These are phyloP conservation scores for Malacoctenus gilli DNA, from an alignment of 2,797 vertebrate species.

Conservation along the genomic window DNA sequence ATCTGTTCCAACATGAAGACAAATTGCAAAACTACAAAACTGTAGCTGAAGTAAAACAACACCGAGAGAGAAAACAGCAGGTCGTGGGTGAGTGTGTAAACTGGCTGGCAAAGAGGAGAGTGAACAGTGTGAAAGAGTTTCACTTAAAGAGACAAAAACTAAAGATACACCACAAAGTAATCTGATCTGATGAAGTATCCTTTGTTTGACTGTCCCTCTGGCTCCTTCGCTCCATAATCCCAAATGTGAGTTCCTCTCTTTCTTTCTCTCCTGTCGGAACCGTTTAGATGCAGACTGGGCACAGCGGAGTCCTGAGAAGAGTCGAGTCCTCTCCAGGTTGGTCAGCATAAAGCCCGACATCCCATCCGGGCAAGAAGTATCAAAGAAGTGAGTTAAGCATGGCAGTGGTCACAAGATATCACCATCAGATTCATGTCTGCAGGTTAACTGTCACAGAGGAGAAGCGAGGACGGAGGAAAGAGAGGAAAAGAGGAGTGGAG, in stretches of 20 bases:
- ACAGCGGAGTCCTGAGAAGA: constrained; percentile 30
- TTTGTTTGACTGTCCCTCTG: constrained; percentile 1
- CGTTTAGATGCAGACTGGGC: constrained; percentile 30
- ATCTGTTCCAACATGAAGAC: too few relatives aligned
- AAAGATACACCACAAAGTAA: background rate
- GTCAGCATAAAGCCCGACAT: constrained; percentile 65
- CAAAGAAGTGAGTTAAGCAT: constrained; percentile 73
- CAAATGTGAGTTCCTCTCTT: constrained; percentile 4
- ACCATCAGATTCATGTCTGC: constrained; percentile 79
- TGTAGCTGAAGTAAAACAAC: too few relatives aligned
- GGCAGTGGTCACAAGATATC: constrained; percentile 80
- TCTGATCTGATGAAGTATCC: constrained; percentile 1
- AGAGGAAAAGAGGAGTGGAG: constrained; percentile 65
- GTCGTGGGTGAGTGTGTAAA: too few relatives aligned
- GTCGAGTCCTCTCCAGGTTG: constrained; percentile 47
- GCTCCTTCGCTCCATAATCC: constrained; percentile 12
- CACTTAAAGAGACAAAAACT: background rate
- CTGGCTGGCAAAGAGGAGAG: background rate
- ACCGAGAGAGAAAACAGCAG: too few relatives aligned
- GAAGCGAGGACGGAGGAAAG: constrained; percentile 48
- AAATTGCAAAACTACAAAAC: too few relatives aligned
- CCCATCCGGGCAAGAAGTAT: constrained; percentile 65
- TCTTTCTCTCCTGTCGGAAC: constrained; percentile 31
- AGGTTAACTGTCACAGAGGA: constrained; percentile 77
- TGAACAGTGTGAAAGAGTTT: background rate